Conservation (phyloP, 2,888 invertebrate species). For the Phania funesta region DNA sequence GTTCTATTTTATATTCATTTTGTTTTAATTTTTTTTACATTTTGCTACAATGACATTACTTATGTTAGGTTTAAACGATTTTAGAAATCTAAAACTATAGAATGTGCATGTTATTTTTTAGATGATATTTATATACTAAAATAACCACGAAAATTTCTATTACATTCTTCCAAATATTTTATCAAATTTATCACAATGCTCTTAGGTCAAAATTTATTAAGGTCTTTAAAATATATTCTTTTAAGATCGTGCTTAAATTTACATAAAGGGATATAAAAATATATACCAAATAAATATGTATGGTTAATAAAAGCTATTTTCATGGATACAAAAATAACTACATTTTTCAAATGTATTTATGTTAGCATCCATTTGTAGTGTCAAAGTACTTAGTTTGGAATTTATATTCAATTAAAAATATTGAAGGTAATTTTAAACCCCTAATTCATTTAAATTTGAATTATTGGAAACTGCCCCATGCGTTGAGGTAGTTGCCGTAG, state of each 20-base stretch:
- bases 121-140: conserved; percentile 18
- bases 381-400: conserved; percentile 2
- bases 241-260: conserved; percentile 26
- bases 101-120: conserved; percentile 10
- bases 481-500: conserved; percentile 5
- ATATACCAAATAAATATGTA: background rate
- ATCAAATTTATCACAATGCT: conserved; percentile 62
- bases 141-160: conserved; percentile 41
- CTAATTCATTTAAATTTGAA: conserved; percentile 37
- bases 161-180: conserved; percentile 21
- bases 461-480: conserved; percentile 9
- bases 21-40: conserved; percentile 24
- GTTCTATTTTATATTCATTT: conserved; percentile 21
- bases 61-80: conserved; percentile 14
- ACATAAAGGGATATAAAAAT: background rate
- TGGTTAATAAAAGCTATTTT: conserved; percentile 29
- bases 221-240: too few relatives aligned
- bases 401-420: conserved; percentile 5
- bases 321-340: background rate
- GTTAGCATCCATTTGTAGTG: conserved; percentile 10
- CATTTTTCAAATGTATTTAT: too few relatives aligned
- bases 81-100: conserved; percentile 48
- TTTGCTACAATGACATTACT: conserved; percentile 37
- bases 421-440: background rate
- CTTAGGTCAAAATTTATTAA: conserved; percentile 45